Conservation (phyloP, 2,888 invertebrate species). For the Tuta absoluta region DNA sequence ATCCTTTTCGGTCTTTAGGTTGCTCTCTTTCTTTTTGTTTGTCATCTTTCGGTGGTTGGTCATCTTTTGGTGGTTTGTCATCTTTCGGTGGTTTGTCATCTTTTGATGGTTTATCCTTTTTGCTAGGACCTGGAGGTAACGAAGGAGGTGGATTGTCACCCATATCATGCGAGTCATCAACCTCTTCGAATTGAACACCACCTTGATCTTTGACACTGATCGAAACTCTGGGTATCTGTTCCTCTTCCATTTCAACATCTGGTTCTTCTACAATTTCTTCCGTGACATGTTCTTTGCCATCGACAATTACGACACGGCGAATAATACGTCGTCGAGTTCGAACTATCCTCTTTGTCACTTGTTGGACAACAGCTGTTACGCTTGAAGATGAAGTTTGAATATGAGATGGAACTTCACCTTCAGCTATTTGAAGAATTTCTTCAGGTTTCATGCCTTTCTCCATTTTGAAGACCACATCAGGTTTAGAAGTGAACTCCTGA, state of each 20-base stretch:
- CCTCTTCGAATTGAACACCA: conserved; percentile 66
- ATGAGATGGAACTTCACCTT: conserved; percentile 65
- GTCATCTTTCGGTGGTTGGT: no score
- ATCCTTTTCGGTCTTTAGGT: conserved; percentile 25
- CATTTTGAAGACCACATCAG: conserved; percentile 81
- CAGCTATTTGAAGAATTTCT: conserved; percentile 67
- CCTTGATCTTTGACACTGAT: conserved; percentile 84
- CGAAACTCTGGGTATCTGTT: conserved; percentile 86
- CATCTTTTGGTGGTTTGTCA: no score
- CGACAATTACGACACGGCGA: conserved; percentile 87
- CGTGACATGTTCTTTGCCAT: conserved; percentile 91
- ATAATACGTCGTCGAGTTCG: conserved; percentile 88
- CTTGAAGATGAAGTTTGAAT: conserved; percentile 85
- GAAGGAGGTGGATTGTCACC: conserved; percentile 45
- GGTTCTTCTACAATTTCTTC: conserved; percentile 94
- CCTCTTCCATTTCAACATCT: conserved; percentile 86
- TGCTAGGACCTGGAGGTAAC: conserved; percentile 40
- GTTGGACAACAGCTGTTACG: conserved; percentile 90
- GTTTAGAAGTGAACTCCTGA: conserved; percentile 84
- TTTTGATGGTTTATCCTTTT: conserved; percentile 30
- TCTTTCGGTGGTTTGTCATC: conserved; percentile 38
- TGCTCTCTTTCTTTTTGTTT: background rate
- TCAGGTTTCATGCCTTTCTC: conserved; percentile 80
- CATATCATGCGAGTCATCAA: conserved; percentile 52
- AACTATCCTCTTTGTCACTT: conserved; percentile 89